These are phyloP conservation scores for Microcebus griseorufus DNA, from an alignment of 2,113 vertebrate species.

Conservation along the genomic window DNA sequence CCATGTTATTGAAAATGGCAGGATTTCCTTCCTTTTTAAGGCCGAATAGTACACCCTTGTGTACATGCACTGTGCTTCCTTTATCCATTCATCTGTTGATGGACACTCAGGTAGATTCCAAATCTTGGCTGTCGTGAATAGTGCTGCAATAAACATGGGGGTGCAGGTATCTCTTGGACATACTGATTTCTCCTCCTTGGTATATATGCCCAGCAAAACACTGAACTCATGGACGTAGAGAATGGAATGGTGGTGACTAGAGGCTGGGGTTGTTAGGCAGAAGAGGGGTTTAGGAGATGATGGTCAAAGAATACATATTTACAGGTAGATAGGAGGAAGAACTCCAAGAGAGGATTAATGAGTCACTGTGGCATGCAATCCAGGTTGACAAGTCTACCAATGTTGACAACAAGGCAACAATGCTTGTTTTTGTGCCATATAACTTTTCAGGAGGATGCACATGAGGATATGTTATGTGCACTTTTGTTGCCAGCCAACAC, in stretches of 20 bases:
- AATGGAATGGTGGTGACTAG: background rate
- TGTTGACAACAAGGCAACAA: too few relatives aligned
- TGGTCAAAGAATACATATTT: background rate
- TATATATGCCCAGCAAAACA: background rate
- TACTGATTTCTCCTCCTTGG: background rate
- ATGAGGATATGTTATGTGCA: too few relatives aligned
- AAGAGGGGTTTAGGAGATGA: background rate
- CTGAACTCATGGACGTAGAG: background rate
- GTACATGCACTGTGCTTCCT: background rate
- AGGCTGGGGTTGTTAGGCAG: background rate
- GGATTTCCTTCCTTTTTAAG: background rate
- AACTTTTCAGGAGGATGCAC: too few relatives aligned
- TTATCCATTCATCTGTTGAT: background rate
- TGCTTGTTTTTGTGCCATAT: too few relatives aligned
- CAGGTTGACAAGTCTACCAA: too few relatives aligned
- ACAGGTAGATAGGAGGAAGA: background rate
- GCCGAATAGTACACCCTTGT: background rate
- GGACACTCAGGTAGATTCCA: background rate
- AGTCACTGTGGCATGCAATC: too few relatives aligned
- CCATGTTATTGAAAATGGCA: background rate
- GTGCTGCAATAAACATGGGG: too few relatives aligned
- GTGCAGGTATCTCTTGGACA: background rate
- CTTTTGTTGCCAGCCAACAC: too few relatives aligned
- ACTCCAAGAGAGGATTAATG: background rate
- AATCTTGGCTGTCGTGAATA: background rate